phyloP scores from a whole-genome alignment of 2,888 invertebrate species.

The Lepidochitona cinerea region DNA sequence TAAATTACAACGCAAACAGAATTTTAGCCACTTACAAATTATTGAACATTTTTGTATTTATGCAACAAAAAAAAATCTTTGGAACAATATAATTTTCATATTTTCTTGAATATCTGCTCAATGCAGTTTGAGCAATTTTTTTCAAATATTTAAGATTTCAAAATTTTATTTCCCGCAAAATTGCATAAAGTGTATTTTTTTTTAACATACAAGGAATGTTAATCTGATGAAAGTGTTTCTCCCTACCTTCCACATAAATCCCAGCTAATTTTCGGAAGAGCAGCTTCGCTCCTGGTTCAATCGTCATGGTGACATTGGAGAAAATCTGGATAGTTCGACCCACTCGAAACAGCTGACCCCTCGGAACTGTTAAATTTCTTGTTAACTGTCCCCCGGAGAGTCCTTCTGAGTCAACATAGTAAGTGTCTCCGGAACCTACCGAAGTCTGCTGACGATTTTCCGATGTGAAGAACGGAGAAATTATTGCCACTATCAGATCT shows the following conservation, averaged over 20 bases:
- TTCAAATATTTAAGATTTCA: too few relatives aligned
- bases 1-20: not conserved
- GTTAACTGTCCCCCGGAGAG: not conserved
- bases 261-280: not conserved
- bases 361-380: not conserved
- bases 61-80: not conserved
- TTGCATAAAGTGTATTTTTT: too few relatives aligned
- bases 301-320: not conserved
- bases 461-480: not conserved
- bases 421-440: not conserved
- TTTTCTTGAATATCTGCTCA: too few relatives aligned
- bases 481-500: not conserved
- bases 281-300: not conserved
- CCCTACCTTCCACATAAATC: not conserved
- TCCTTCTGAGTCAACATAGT: not conserved
- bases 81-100: too few relatives aligned
- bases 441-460: not conserved
- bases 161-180: too few relatives aligned
- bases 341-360: not conserved
- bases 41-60: not conserved
- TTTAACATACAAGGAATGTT: too few relatives aligned
- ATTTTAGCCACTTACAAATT: not conserved
- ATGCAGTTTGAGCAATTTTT: too few relatives aligned
- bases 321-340: not conserved
- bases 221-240: too few relatives aligned